Percentiles rank a stretch among this genome's conserved stretches.
These are phyloP conservation scores for Epizoanthus ramosus DNA, from an alignment of 92 coral and sea anemone species.

Conservation along the genomic window DNA sequence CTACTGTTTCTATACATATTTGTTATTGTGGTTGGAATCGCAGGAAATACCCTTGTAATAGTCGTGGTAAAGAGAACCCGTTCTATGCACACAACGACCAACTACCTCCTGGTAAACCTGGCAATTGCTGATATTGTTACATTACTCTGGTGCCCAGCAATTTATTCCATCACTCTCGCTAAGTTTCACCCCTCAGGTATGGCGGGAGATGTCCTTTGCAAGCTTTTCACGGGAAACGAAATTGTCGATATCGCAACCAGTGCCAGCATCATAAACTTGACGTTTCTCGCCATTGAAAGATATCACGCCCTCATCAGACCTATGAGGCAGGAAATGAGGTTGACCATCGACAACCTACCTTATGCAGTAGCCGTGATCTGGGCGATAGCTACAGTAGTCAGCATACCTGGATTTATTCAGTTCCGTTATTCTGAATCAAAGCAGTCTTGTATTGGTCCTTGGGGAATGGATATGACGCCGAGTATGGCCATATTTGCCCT, in stretches of 20 bases:
- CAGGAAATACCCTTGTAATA: constrained; percentile 20
- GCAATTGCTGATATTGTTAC: constrained; percentile 16
- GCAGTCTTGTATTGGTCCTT: constrained; percentile 22
- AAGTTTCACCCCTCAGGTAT: constrained; percentile 24
- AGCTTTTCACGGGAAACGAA: constrained; percentile 33
- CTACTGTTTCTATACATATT: background rate
- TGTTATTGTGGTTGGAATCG: background rate
- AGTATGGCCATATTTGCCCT: constrained; percentile 21
- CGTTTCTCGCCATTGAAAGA: constrained; percentile 30
- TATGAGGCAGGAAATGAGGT: background rate
- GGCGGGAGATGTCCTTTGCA: constrained; percentile 27
- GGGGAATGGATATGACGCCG: constrained; percentile 13
- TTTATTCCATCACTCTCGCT: constrained; percentile 13
- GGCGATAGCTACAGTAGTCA: background rate
- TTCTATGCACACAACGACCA: constrained; percentile 35
- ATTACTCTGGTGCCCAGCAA: constrained; percentile 26
- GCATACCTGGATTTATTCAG: constrained; percentile 29
- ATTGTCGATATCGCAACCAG: constrained; percentile 31
- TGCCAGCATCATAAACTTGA: constrained; percentile 25
- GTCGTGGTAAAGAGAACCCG: constrained; percentile 18
- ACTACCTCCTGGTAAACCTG: constrained; percentile 22
- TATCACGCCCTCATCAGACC: constrained; percentile 35
- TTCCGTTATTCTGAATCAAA: constrained; percentile 10
- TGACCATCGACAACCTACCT: constrained; percentile 15
- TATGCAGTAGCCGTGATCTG: background rate